Conservation (phyloP, 2,888 invertebrate genomes). For the Aspidiotus rigidus region DNA sequence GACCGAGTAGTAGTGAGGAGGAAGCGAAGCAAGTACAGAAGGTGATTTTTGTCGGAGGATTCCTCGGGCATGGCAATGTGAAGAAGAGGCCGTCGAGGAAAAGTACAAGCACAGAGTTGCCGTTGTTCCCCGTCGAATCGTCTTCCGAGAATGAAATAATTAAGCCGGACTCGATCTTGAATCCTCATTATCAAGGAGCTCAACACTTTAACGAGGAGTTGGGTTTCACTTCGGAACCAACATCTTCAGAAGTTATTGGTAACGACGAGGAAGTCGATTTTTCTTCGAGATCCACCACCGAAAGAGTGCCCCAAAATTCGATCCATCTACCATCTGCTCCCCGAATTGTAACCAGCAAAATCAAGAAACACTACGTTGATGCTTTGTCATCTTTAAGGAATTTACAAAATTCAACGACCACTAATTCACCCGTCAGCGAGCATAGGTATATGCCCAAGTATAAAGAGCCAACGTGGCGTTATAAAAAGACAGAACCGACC, state of each 20-base stretch:
- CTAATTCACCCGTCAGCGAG: not conserved
- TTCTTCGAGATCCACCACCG: not conserved
- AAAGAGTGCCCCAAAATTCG: not conserved
- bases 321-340: not conserved
- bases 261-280: not conserved
- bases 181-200: not conserved
- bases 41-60: slow-evolving; percentile 19
- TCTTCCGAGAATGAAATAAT: not conserved
- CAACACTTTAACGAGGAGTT: slow-evolving; percentile 1
- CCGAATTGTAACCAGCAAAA: not conserved
- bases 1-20: not conserved
- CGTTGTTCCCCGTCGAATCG: not conserved
- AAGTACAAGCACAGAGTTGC: not conserved
- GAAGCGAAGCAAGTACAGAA: slow-evolving; percentile 11
- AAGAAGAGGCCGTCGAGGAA: not conserved
- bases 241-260: too few relatives aligned
- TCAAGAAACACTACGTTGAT: slow-evolving; percentile 6
- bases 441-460: not conserved
- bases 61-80: slow-evolving; percentile 1
- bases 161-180: not conserved
- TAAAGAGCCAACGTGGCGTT: slow-evolving; percentile 24
- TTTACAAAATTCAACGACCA: not conserved
- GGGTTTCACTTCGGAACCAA: not conserved
- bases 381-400: slow-evolving; percentile 10
- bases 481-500: not conserved